Evolutionary conservation across 2,113 vertebrate genomes (phyloP).

Genomic region (Campylorhamphus procurvoides): DNA sequence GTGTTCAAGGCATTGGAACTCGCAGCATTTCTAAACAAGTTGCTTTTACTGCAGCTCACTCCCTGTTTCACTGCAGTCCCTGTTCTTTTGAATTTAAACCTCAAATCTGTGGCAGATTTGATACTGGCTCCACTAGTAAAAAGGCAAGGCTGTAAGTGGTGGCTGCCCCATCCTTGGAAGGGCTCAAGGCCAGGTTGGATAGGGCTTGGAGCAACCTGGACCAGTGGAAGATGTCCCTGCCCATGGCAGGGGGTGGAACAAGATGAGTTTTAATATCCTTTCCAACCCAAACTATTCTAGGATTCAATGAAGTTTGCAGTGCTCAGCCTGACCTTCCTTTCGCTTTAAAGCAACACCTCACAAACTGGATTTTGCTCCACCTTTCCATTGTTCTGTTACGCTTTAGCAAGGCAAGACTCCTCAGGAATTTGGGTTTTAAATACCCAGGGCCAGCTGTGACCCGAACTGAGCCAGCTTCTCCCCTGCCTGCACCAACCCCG

Average conservation of each 20-base stretch:
- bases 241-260: neutral
- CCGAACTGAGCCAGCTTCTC: neutral
- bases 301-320: neutral
- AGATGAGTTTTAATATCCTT: neutral
- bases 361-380: neutral
- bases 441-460: neutral
- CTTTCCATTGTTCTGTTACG: neutral
- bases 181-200: neutral
- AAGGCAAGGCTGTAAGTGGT: neutral
- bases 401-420: neutral
- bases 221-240: neutral
- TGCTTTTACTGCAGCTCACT: constrained; percentile 17
- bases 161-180: neutral
- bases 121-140: neutral
- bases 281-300: neutral
- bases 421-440: neutral
- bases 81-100: neutral
- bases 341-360: neutral
- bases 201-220: neutral
- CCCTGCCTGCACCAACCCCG: rapidly evolving
- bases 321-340: neutral
- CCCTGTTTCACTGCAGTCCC: neutral
- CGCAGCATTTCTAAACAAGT: constrained; percentile 17
- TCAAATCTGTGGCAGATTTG: neutral
- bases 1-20: constrained; percentile 36